These are phyloP conservation scores for Leptestheria dahalacensis DNA, from an alignment of 1,140 invertebrate species.

Conservation along the genomic window DNA sequence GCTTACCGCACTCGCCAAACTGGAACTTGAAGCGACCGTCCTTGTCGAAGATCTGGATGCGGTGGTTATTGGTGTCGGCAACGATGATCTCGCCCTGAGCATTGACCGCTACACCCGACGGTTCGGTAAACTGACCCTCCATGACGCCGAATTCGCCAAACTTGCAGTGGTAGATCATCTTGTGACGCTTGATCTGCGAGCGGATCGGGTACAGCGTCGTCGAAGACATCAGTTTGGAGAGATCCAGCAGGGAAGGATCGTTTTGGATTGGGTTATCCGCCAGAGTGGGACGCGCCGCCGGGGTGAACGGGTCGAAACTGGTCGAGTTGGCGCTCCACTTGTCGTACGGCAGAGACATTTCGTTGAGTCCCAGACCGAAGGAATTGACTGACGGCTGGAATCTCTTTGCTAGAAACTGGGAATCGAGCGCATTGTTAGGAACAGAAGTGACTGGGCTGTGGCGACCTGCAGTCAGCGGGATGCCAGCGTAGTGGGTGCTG, in stretches of 20 bases:
- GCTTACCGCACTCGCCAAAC: conserved; percentile 95
- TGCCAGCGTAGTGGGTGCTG: background rate
- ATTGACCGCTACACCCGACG: conserved; percentile 95
- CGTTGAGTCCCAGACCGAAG: conserved; percentile 1
- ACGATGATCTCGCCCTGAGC: conserved; percentile 99
- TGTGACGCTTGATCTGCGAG: conserved; percentile 94
- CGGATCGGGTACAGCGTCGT: conserved; percentile 49
- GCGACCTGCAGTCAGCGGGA: background rate
- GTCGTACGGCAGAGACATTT: background rate
- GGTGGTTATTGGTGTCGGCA: conserved; percentile 98
- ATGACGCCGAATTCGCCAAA: conserved; percentile 99
- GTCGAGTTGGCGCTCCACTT: conserved; percentile 3
- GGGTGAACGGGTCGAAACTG: background rate
- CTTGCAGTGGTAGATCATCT: conserved; percentile 99
- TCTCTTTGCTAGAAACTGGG: background rate
- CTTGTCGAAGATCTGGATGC: conserved; percentile 98
- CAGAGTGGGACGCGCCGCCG: background rate
- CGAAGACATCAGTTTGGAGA: conserved; percentile 3
- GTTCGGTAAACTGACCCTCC: conserved; percentile 98
- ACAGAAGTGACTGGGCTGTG: background rate
- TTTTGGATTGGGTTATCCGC: background rate
- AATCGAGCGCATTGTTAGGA: background rate
- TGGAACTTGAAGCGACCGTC: conserved; percentile 99
- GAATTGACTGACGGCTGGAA: conserved; percentile 3
- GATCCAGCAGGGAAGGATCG: conserved; percentile 5